Conservation (phyloP, 2,797 vertebrate genomes). For the Scleropages formosus region DNA sequence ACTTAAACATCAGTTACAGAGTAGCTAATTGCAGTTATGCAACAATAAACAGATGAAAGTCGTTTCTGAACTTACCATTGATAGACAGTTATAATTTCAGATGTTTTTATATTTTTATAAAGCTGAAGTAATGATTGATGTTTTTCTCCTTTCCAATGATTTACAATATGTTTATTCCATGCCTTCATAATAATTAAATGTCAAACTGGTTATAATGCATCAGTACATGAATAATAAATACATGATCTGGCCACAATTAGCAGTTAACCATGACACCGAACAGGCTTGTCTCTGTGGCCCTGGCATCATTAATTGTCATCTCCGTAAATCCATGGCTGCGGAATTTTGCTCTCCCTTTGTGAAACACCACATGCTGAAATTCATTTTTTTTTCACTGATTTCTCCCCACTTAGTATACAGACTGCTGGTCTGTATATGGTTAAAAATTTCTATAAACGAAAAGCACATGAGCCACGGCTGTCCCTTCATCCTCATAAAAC, state of each 20-base stretch:
- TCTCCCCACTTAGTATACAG: not conserved
- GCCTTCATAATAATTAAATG: conserved; percentile 37
- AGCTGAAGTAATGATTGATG: too few relatives aligned
- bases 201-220: conserved; percentile 43
- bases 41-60: too few relatives aligned
- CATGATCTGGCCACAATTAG: conserved; percentile 46
- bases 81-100: too few relatives aligned
- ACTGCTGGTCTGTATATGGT: conserved; percentile 33
- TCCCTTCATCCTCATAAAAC: conserved; percentile 67
- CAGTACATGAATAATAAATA: conserved; percentile 51
- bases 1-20: too few relatives aligned
- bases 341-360: conserved; percentile 39
- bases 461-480: conserved; percentile 44
- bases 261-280: conserved; percentile 44
- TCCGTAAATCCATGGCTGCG: conserved; percentile 37
- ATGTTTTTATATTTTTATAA: too few relatives aligned
- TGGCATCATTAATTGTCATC: conserved; percentile 53
- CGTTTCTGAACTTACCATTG: too few relatives aligned
- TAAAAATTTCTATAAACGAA: conserved; percentile 52
- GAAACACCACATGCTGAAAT: conserved; percentile 28
- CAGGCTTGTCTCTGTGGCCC: conserved; percentile 44
- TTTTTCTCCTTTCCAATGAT: too few relatives aligned
- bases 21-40: too few relatives aligned
- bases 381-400: too few relatives aligned
- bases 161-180: conserved; percentile 5